A percentile compares a stretch with the other conserved stretches of the same genome.
phyloP scores from a whole-genome alignment of 2,888 invertebrate species.

The Pyralis farinalis region DNA sequence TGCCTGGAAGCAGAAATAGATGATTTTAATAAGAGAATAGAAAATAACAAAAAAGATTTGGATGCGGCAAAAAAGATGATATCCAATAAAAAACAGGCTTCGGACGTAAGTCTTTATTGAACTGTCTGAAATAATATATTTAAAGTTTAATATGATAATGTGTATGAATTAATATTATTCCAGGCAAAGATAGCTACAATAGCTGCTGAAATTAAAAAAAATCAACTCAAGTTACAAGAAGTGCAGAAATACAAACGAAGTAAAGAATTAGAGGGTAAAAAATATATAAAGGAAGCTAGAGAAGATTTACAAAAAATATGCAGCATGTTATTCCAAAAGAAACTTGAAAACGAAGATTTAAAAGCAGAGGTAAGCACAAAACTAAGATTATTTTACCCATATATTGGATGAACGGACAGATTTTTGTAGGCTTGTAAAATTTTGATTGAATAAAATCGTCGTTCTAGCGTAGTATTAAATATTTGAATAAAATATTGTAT shows the following conservation, averaged over 20 bases:
- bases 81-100: slow-evolving; percentile 36
- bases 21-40: slow-evolving; percentile 42
- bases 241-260: slow-evolving; percentile 36
- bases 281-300: slow-evolving; percentile 52
- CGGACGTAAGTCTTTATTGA: slow-evolving; percentile 41
- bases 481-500: too few species aligned
- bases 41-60: slow-evolving; percentile 38
- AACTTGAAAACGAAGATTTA: slow-evolving; percentile 59
- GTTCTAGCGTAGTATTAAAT: too few species aligned
- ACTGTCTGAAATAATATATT: not conserved
- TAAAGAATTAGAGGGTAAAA: slow-evolving; percentile 51
- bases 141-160: not conserved
- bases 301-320: slow-evolving; percentile 57
- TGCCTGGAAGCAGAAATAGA: slow-evolving; percentile 46
- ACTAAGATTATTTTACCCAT: too few species aligned
- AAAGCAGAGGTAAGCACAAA: slow-evolving; percentile 43
- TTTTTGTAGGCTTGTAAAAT: too few species aligned
- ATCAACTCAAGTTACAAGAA: slow-evolving; percentile 29
- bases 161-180: slow-evolving; percentile 10
- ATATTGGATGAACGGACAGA: too few species aligned
- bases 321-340: slow-evolving; percentile 50
- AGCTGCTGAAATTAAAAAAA: slow-evolving; percentile 27
- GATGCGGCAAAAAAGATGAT: slow-evolving; percentile 32
- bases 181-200: slow-evolving; percentile 40
- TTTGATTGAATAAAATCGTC: too few species aligned